Evolutionary conservation across 2,113 vertebrate genomes (phyloP).

Genomic region (Eulemur rufifrons): DNA sequence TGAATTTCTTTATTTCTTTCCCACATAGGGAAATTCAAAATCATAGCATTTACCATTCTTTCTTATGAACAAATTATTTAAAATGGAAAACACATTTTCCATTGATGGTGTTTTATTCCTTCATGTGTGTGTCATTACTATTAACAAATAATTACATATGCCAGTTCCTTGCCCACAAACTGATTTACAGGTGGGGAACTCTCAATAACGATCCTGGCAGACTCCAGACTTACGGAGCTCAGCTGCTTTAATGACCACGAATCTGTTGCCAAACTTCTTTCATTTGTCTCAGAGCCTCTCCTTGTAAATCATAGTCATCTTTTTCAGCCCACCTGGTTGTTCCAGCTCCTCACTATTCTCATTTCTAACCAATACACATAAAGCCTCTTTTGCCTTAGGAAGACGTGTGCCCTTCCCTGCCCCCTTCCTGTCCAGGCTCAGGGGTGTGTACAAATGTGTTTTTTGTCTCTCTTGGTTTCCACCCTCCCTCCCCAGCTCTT

Average conservation of each 20-base stretch:
- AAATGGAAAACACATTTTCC: not conserved
- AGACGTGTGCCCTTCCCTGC: not conserved
- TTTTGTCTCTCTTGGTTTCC: not conserved
- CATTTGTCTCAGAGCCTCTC: constrained; percentile 14
- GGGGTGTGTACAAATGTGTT: not conserved
- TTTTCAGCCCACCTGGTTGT: not conserved
- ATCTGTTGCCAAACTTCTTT: constrained; percentile 7
- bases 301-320: not conserved
- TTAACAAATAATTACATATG: constrained; percentile 29
- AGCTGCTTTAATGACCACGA: not conserved
- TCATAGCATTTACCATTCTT: not conserved
- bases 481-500: rapidly evolving
- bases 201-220: constrained; percentile 11
- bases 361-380: not conserved
- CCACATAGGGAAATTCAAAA: not conserved
- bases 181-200: not conserved
- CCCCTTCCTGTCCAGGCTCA: not conserved
- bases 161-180: not conserved
- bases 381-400: not conserved
- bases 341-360: not conserved
- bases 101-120: not conserved
- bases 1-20: not conserved
- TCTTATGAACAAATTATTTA: not conserved
- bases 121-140: not conserved
- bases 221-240: constrained; percentile 1